phyloP scores from a whole-genome alignment of 2,888 invertebrate genomes.

The Phyllotreta cruciferae region DNA sequence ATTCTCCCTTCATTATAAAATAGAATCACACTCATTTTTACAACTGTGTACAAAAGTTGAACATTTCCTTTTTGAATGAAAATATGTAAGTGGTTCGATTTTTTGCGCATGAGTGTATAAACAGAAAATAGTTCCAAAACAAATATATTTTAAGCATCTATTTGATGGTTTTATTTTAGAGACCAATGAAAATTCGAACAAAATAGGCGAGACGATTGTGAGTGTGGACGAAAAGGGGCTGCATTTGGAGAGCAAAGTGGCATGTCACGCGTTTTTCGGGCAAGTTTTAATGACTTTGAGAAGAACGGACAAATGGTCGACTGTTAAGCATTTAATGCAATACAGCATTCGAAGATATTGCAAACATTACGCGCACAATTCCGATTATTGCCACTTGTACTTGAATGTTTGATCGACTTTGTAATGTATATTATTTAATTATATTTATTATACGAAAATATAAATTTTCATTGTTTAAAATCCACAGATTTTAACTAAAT shows the following conservation, averaged over 20 bases:
- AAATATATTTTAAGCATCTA: no score
- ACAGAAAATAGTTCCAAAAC: no score
- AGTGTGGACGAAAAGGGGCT: slow-evolving; percentile 56
- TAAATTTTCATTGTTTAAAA: slow-evolving; percentile 5
- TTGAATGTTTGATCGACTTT: slow-evolving; percentile 8
- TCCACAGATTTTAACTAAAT: not conserved
- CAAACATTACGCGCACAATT: slow-evolving; percentile 47
- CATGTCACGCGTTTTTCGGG: slow-evolving; percentile 60
- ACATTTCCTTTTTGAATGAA: no score
- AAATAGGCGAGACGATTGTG: slow-evolving; percentile 41
- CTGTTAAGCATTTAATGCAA: slow-evolving; percentile 46
- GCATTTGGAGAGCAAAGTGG: slow-evolving; percentile 58
- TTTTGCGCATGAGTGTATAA: no score
- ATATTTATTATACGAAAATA: slow-evolving; percentile 3
- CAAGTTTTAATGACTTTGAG: slow-evolving; percentile 53
- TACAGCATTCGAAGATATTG: slow-evolving; percentile 54
- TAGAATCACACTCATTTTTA: no score
- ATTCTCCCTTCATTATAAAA: no score
- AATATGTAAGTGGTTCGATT: no score
- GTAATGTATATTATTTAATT: slow-evolving; percentile 1
- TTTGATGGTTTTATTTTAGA: not conserved
- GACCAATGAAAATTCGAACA: not conserved
- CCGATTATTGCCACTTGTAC: slow-evolving; percentile 48
- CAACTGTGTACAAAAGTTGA: no score
- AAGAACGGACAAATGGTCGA: slow-evolving; percentile 40